Evolutionary conservation across 2,888 invertebrate genomes (phyloP).

Genomic region (Bedellia somnulentella): DNA sequence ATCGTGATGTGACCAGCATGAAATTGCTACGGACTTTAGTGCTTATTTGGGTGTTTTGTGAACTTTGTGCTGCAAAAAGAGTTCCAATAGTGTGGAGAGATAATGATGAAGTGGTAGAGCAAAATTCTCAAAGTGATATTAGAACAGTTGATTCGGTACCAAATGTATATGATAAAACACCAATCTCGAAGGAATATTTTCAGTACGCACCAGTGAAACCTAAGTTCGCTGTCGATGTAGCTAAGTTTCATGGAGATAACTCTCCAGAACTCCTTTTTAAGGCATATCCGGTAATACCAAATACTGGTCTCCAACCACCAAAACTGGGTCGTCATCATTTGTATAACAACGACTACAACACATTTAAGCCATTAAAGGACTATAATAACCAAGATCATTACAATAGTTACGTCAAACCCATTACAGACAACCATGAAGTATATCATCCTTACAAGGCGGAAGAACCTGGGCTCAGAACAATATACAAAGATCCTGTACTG

Average conservation of each 20-base stretch:
- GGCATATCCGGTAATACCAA: conserved; percentile 30
- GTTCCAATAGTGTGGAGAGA: conserved; percentile 37
- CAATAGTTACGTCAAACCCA: conserved; percentile 19
- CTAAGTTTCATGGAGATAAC: conserved; percentile 36
- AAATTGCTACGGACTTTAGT: conserved; percentile 21
- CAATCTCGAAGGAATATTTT: conserved; percentile 34
- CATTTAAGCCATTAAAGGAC: conserved; percentile 26
- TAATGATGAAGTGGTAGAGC: no score
- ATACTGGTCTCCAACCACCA: conserved; percentile 24
- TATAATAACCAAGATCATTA: conserved; percentile 20
- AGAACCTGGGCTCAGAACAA: conserved; percentile 29
- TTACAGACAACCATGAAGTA: conserved; percentile 31
- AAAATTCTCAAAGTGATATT: no score
- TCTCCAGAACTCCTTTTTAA: conserved; percentile 33
- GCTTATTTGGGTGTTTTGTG: conserved; percentile 24
- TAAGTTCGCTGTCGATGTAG: conserved; percentile 36
- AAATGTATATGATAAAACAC: conserved; percentile 2
- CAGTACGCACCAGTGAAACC: conserved; percentile 42
- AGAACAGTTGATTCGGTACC: no score
- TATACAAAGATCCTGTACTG: conserved; percentile 38
- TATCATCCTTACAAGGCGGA: conserved; percentile 47
- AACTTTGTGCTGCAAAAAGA: conserved; percentile 32
- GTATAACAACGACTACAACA: conserved; percentile 18
- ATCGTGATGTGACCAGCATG: conserved; percentile 49
- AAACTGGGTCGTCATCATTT: conserved; percentile 33